Conservation (phyloP, 2,113 vertebrate genomes). For the Tonatia bakeri region DNA sequence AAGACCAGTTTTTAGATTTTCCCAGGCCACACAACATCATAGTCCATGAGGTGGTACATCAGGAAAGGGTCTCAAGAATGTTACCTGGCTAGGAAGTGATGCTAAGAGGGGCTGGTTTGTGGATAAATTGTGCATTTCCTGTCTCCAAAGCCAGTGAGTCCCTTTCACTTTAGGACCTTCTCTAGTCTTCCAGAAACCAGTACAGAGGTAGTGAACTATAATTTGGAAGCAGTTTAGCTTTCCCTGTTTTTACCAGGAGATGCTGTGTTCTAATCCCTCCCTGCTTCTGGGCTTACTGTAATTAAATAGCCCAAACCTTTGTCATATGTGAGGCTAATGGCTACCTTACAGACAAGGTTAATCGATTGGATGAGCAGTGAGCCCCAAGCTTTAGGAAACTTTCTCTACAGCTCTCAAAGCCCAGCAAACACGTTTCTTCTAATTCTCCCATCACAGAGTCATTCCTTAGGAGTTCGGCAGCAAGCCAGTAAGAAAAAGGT, state of each 20-base stretch:
- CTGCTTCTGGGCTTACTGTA: neutral
- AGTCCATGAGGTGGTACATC: neutral
- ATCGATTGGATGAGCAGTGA: neutral
- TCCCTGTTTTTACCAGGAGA: neutral
- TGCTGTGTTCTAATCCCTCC: neutral
- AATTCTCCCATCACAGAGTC: neutral
- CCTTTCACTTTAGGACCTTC: neutral
- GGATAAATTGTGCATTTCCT: neutral
- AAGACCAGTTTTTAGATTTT: constrained; percentile 26
- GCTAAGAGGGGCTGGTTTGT: neutral
- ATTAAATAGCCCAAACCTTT: neutral
- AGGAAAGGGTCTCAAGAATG: neutral
- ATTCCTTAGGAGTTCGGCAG: neutral
- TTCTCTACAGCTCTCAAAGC: neutral
- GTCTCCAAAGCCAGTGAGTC: neutral
- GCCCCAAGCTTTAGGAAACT: neutral
- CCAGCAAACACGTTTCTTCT: neutral
- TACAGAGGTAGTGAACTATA: neutral
- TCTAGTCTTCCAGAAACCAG: neutral
- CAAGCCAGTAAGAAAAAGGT: neutral
- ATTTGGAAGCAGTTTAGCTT: neutral
- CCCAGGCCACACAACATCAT: neutral
- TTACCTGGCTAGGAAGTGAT: neutral
- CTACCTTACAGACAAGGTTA: neutral
- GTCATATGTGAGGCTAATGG: neutral